These are phyloP conservation scores for Damaliscus lunatus DNA, from an alignment of 2,113 vertebrate species.

Conservation along the genomic window DNA sequence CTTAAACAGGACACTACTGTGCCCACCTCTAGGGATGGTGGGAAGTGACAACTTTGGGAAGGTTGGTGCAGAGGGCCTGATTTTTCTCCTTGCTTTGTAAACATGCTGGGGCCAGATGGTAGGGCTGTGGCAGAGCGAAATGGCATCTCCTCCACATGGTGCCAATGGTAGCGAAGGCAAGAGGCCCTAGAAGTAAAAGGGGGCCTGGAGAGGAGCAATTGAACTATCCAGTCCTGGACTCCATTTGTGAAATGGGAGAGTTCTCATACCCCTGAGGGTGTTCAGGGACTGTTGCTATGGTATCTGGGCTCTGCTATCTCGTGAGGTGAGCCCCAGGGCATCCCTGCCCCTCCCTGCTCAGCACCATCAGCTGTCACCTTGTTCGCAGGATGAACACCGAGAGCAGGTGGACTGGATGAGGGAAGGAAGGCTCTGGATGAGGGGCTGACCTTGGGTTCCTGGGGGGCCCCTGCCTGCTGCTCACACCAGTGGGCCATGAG, in stretches of 20 bases:
- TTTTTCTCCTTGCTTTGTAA: background rate
- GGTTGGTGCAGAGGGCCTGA: background rate
- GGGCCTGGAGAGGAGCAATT: background rate
- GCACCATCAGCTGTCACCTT: background rate
- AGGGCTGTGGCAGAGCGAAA: background rate
- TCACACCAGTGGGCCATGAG: background rate
- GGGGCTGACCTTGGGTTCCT: background rate
- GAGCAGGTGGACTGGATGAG: background rate
- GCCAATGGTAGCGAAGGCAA: background rate
- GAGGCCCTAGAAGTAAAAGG: background rate
- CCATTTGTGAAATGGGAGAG: background rate
- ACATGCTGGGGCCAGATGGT: background rate
- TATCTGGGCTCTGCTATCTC: background rate
- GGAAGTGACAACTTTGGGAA: background rate
- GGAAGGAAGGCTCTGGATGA: background rate
- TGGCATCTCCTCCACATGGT: background rate
- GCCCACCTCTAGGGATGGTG: background rate
- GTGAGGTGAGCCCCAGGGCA: background rate
- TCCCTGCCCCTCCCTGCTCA: background rate
- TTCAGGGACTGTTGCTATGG: background rate
- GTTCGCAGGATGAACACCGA: background rate
- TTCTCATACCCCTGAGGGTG: background rate
- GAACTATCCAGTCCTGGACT: background rate
- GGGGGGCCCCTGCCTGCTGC: background rate
- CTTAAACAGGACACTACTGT: background rate